Percentiles rank a stretch among this genome's conserved stretches.
phyloP scores from a whole-genome alignment of 2,113 vertebrate species.

The Corythaeola cristata region DNA sequence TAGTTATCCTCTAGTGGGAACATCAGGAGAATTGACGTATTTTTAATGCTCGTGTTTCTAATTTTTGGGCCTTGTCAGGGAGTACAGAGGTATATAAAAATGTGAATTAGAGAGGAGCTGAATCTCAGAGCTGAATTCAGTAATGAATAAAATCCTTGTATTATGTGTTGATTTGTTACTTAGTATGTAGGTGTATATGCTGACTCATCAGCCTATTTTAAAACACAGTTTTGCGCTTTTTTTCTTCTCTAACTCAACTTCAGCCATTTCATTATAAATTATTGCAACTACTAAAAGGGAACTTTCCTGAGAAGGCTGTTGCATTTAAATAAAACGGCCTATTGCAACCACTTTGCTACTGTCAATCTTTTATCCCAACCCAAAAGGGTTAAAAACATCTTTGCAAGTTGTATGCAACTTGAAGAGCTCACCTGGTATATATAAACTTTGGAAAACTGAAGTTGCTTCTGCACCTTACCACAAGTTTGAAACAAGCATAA shows the following conservation, averaged over 20 bases:
- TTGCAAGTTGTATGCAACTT: background rate
- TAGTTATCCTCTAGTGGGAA: background rate
- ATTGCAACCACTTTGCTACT: background rate
- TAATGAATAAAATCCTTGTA: background rate
- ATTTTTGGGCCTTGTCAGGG: background rate
- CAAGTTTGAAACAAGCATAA: background rate
- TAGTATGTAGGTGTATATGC: background rate
- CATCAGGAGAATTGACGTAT: background rate
- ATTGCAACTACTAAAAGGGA: background rate
- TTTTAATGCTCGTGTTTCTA: background rate
- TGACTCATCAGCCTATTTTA: constrained; percentile 44
- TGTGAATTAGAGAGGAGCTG: background rate
- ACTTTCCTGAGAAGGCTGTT: background rate
- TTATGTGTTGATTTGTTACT: constrained; percentile 15
- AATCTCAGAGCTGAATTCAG: background rate
- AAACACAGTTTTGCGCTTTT: background rate
- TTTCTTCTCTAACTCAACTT: background rate
- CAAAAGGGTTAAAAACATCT: background rate
- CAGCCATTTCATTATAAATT: background rate
- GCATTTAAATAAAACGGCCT: background rate
- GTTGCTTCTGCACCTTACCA: background rate
- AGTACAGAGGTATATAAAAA: background rate
- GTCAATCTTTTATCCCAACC: background rate
- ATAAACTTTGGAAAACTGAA: background rate
- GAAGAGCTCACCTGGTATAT: background rate